Base-by-base conservation (phyloP, 2,797 vertebrate species). In the Helarctos malayanus region DNA sequence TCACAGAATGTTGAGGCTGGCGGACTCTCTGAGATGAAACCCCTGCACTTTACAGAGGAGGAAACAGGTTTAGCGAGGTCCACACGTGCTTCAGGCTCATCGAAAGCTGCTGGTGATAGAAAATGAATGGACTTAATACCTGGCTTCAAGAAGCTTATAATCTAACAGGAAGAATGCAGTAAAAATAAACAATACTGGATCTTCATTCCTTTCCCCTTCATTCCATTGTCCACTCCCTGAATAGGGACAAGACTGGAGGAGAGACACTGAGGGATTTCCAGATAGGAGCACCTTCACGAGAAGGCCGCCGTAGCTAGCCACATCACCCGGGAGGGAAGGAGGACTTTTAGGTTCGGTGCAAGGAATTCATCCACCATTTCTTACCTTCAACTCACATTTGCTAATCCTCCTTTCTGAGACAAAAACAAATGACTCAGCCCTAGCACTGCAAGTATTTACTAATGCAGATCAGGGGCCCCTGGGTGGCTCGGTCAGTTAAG, bases 291-390 rank as follows among this genome's bases (percentile, higher is more conserved):
- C 18, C 21, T 83, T 71, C n/a, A 29, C 49, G 27, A 83, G 21
- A 78, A 89, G 69, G 7, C 12, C 83, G 19, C 1, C 0, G 35
- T 29, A 18, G n/a, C 81, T 7, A 27, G 38, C 21, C 29, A 6
- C 6, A 0, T 29, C 35, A 11, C 29, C 47, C 32, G 23, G 12
- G 32, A 80, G 49, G 8, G 27, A 11, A 84, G 49, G 75, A 27
- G n/a, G 35, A 16, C 56, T 47, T 52, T 41, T 21, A 59, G 54
- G 41, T 57, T 32, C 15, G 12, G 68, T 32, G 19, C 35, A 73
- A 97, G 94, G 27, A 85, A 69, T 76, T 80, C 76, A 65, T 25
- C 63, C 38, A 29, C 21, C 57, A 32, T 75, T 96, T 79, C 41
- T 49, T 27, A 54, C 21, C 78, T 75, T 81, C 49, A 19, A 12